These are phyloP conservation scores for Cryptophagus acutangulus DNA, from an alignment of 2,888 invertebrate species.

Conservation along the genomic window DNA sequence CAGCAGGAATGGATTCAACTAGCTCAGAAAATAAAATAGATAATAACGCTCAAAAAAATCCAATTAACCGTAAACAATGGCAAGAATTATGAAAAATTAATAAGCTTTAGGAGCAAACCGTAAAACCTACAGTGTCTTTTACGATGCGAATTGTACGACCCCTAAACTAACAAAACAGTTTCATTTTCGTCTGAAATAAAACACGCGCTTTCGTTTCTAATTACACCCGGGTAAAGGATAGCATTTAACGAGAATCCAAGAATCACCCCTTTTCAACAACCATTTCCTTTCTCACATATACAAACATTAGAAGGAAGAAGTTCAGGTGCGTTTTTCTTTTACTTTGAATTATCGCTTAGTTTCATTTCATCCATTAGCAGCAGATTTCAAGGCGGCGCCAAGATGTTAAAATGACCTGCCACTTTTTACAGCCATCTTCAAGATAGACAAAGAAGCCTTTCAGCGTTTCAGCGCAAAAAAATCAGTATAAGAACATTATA, in stretches of 20 bases:
- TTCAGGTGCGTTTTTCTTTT: conserved; percentile 13
- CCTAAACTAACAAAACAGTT: conserved; percentile 27
- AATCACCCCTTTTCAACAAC: conserved; percentile 17
- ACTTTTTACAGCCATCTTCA: conserved; percentile 15
- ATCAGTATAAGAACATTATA: too few relatives aligned
- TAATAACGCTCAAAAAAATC: neutral
- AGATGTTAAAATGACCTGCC: conserved; percentile 17
- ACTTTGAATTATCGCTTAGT: conserved; percentile 18
- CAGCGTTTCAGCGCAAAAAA: neutral
- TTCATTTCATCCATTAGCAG: conserved; percentile 20
- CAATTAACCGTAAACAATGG: neutral
- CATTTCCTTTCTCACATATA: conserved; percentile 7
- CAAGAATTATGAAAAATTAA: conserved; percentile 1
- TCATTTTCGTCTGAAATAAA: conserved; percentile 31
- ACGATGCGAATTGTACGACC: conserved; percentile 14
- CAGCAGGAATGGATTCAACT: too few relatives aligned
- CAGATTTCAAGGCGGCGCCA: conserved; percentile 22
- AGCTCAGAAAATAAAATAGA: too few relatives aligned
- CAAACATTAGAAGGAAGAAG: too few relatives aligned
- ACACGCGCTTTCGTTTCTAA: conserved; percentile 26
- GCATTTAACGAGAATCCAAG: conserved; percentile 24
- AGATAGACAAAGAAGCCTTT: conserved; percentile 1
- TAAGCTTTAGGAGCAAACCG: conserved; percentile 2
- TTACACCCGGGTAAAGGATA: conserved; percentile 30
- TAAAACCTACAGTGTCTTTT: conserved; percentile 21